These are phyloP conservation scores for Astropecten irregularis DNA, from an alignment of 53 echinoderm and acorn worm genomes.

Conservation along the genomic window DNA sequence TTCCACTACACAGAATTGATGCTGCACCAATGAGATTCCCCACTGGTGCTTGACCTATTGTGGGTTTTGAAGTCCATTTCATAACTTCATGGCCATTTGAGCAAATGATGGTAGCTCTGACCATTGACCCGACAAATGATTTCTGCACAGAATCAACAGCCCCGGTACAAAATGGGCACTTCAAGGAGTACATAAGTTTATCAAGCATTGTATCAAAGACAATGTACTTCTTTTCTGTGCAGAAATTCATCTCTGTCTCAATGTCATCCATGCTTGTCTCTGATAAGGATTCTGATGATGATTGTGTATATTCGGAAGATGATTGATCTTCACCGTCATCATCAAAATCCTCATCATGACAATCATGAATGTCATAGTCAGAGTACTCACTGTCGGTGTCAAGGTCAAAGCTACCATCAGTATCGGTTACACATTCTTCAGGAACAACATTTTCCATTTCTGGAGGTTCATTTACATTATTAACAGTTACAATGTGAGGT, in stretches of 20 bases:
- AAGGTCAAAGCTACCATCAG: constrained; percentile 7
- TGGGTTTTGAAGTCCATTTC: constrained; percentile 50
- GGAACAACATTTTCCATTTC: neutral
- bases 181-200: neutral
- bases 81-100: no score
- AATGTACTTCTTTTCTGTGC: constrained; percentile 58
- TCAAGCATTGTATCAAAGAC: constrained; percentile 64
- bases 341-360: neutral
- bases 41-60: no score
- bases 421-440: neutral
- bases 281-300: constrained; percentile 1
- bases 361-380: neutral
- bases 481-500: neutral
- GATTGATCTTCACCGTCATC: neutral
- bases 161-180: constrained; percentile 5
- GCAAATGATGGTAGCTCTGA: no score
- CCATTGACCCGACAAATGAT: no score
- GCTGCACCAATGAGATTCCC: no score
- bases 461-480: neutral
- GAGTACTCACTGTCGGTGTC: neutral
- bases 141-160: no score
- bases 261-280: constrained; percentile 5
- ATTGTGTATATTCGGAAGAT: neutral
- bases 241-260: constrained; percentile 15
- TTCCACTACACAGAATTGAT: no score